These are phyloP conservation scores for Brachionus manjavacas DNA, from an alignment of 1,140 invertebrate species.

Conservation along the genomic window DNA sequence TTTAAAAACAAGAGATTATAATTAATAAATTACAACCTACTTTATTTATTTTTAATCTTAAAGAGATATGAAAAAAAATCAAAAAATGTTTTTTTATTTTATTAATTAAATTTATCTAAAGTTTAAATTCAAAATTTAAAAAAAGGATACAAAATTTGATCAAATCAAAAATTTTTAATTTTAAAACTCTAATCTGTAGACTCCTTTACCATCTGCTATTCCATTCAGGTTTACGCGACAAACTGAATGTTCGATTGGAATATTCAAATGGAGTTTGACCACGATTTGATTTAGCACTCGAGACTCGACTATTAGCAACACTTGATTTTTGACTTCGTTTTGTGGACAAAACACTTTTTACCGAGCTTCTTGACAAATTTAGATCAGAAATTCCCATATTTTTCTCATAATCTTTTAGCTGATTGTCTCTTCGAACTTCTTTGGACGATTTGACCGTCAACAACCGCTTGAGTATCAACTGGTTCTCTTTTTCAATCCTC, in stretches of 20 bases:
- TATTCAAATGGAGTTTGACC: not conserved
- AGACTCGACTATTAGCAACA: not conserved
- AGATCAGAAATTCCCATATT: not conserved
- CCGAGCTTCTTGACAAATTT: not conserved
- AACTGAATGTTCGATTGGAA: not conserved
- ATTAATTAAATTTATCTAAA: no score
- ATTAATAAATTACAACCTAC: no score
- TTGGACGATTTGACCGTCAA: not conserved
- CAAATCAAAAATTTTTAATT: not conserved
- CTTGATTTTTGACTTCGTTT: conserved; percentile 29
- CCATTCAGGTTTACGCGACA: conserved; percentile 25
- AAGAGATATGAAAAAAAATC: no score
- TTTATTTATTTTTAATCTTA: no score
- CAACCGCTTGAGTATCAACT: conserved; percentile 13
- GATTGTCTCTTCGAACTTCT: not conserved
- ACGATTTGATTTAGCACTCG: conserved; percentile 35
- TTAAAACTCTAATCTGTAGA: not conserved
- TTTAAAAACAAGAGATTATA: no score
- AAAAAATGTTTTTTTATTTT: not conserved
- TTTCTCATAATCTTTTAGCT: conserved; percentile 40
- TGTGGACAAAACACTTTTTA: conserved; percentile 9
- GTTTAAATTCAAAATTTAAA: no score
- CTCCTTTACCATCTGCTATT: conserved; percentile 18
- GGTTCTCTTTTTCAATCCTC: conserved; percentile 38
- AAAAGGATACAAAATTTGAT: not conserved